Conservation (phyloP, 2,888 invertebrate genomes). For the Molorchus minor region DNA sequence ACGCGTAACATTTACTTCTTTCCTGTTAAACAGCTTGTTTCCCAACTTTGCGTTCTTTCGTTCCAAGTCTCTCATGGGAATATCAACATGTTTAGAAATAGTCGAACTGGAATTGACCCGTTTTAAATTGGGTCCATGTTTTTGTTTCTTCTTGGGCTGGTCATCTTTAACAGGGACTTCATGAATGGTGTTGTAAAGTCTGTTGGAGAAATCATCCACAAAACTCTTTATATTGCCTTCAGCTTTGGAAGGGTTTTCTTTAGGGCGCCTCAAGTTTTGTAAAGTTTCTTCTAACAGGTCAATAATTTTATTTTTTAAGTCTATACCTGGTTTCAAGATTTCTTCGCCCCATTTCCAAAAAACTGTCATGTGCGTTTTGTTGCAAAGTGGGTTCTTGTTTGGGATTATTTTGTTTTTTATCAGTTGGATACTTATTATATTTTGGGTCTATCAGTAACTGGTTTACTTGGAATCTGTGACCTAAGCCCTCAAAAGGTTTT, state of each 20-base stretch:
- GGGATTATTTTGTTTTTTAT: constrained; percentile 34
- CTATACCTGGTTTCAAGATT: constrained; percentile 55
- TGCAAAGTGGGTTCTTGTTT: not conserved
- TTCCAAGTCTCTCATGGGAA: not conserved
- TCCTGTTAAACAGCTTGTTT: not conserved
- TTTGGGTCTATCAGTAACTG: constrained; percentile 23
- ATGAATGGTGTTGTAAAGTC: constrained; percentile 28
- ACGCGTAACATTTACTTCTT: not conserved
- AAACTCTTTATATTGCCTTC: constrained; percentile 29
- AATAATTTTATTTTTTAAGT: constrained; percentile 56
- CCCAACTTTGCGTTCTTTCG: not conserved
- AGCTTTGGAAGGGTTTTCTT: constrained; percentile 31
- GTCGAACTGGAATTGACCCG: not conserved
- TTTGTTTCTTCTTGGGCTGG: not conserved
- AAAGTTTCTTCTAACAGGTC: constrained; percentile 51
- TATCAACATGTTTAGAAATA: not conserved
- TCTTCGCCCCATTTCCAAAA: constrained; percentile 59
- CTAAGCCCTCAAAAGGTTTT: not conserved
- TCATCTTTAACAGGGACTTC: constrained; percentile 18
- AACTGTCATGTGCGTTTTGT: constrained; percentile 28
- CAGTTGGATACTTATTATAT: constrained; percentile 25
- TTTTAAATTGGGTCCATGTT: not conserved
- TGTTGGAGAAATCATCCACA: constrained; percentile 23
- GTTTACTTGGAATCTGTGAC: constrained; percentile 30
- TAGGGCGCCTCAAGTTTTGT: constrained; percentile 40